phyloP scores from a whole-genome alignment of 2,888 invertebrate species.

The Monopis laevigella region DNA sequence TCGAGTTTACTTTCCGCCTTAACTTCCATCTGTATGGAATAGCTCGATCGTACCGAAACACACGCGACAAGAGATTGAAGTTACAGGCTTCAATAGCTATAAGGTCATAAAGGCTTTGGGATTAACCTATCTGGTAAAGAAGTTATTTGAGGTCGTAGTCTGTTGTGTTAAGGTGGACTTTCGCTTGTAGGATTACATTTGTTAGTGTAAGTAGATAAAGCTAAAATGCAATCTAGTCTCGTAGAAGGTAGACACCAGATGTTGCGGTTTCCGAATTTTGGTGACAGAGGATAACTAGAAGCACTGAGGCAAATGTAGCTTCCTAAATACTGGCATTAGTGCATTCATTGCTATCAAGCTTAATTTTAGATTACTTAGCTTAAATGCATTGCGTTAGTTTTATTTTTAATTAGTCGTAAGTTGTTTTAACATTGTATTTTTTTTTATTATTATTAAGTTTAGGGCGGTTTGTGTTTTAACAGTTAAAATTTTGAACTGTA shows the following conservation, averaged over 20 bases:
- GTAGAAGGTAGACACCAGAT: constrained; percentile 51
- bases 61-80: constrained; percentile 60
- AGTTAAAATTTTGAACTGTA: no score
- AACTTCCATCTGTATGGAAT: constrained; percentile 46
- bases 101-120: constrained; percentile 34
- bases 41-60: constrained; percentile 44
- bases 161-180: constrained; percentile 17
- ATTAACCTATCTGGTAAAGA: neutral
- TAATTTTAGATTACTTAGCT: no score
- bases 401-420: no score
- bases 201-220: constrained; percentile 34
- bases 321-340: no score
- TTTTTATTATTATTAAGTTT: no score
- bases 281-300: constrained; percentile 41
- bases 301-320: constrained; percentile 40
- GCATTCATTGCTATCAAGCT: no score
- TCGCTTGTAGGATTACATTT: constrained; percentile 19
- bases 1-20: constrained; percentile 44
- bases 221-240: constrained; percentile 46
- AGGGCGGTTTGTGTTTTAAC: no score
- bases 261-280: constrained; percentile 59
- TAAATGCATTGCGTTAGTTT: no score
- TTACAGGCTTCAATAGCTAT: constrained; percentile 24
- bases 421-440: no score
- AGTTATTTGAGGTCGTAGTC: constrained; percentile 19